Base-by-base conservation (phyloP, 2,888 invertebrate genomes). In the Diplolepis rosae region DNA sequence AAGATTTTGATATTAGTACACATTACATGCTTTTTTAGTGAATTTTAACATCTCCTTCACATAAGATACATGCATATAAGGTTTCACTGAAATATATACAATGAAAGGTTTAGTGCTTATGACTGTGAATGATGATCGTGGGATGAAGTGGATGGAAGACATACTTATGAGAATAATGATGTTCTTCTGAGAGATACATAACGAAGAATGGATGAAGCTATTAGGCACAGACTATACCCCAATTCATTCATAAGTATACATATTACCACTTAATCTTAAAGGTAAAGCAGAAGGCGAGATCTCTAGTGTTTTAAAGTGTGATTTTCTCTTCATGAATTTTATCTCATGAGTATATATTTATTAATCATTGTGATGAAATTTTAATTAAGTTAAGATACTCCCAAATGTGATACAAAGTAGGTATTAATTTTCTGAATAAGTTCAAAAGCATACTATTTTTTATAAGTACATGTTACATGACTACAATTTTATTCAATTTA, bases 131-230 rank as follows among this genome's bases (percentile, higher is more conserved):
- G 56, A 35, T 56, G 22, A 56, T 22, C 56, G 56, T 56, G 56
- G 56, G 56, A 56, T 35, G 32, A 56, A 35, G 32, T 56, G 32
- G 24, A 22, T 42, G 18, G 56, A 56, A 56, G 56, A 35, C 56
- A 56, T 56, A 32, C 56, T 32, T 56, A 22, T 35, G 56, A 56
- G 13, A 35, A 56, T 56, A 56, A 56, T 56, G 56, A 56, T 56
- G 56, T 56, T 56, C 24, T 18, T 56, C 56, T 18, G 22, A 35
- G 56, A 1, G 30, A 32, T 22, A 22, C 18, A 35, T 11, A 56
- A 35, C 56, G 32, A 56, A 56, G 56, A 56, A 30, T 56, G 56
- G 32, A 56, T 56, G 35, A 56, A 56, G 56, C 56, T 32, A 56
- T 56, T 56, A 56, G 22, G 35, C 56, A 56, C 22, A 56, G 18